Percentiles rank a stretch among this genome's conserved stretches.
Conservation (phyloP, 2,113 vertebrate genomes). For the Gopherus flavomarginatus region DNA sequence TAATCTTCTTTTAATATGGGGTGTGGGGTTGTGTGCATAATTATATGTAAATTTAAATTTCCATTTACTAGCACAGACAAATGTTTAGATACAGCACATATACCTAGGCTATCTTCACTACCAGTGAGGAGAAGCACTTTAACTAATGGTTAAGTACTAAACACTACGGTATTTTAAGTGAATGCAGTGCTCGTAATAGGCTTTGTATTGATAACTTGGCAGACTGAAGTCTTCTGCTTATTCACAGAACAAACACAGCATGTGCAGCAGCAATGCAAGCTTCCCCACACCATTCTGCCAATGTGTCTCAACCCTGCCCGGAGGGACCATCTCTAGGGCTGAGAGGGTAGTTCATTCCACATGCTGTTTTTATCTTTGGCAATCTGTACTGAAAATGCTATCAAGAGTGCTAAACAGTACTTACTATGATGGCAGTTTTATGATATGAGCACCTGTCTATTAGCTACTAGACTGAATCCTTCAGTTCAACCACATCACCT, state of each 20-base stretch:
- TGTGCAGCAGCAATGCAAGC: not conserved
- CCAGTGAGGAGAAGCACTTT: not conserved
- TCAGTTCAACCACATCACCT: not conserved
- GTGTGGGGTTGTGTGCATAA: not conserved
- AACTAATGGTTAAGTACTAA: not conserved
- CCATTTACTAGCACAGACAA: not conserved
- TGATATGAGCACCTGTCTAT: not conserved
- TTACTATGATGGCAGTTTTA: not conserved
- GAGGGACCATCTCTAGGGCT: not conserved
- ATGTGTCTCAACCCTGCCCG: not conserved
- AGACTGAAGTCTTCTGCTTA: not conserved
- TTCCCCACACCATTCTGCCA: not conserved
- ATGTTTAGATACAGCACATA: not conserved
- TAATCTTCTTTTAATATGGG: not conserved
- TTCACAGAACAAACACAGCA: not conserved
- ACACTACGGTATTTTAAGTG: not conserved
- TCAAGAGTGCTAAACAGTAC: not conserved
- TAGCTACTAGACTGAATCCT: not conserved
- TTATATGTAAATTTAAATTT: not conserved
- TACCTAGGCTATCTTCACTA: not conserved
- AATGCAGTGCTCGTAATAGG: not conserved
- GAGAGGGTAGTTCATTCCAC: not conserved
- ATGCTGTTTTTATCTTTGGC: not conserved
- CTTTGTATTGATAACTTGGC: not conserved
- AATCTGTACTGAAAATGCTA: not conserved